Percentiles rank a stretch among this genome's conserved stretches.
These are phyloP conservation scores for Phortica okadai DNA, from an alignment of 2,888 invertebrate species.

Conservation along the genomic window DNA sequence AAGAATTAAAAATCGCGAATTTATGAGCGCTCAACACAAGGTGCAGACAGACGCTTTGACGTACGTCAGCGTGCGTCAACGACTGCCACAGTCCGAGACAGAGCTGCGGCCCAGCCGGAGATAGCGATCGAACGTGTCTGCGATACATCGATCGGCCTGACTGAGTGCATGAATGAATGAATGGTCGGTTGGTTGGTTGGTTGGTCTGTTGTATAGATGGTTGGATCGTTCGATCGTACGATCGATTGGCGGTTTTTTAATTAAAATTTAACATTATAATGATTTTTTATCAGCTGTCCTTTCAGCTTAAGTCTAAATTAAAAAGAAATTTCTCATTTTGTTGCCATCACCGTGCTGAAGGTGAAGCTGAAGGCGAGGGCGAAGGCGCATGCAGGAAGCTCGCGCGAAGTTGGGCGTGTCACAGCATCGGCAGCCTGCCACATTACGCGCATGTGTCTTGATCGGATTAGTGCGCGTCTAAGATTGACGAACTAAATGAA, in stretches of 20 bases:
- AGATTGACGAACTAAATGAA: background rate
- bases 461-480: conserved; percentile 6
- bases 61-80: background rate
- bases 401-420: conserved; percentile 61
- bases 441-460: background rate
- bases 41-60: conserved; percentile 25
- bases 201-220: too few relatives aligned
- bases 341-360: background rate
- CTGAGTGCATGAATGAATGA: conserved; percentile 56
- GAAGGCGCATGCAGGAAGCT: conserved; percentile 54
- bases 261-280: conserved; percentile 75
- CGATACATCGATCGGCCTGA: background rate
- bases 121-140: conserved; percentile 57
- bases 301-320: conserved; percentile 69
- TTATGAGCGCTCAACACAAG: conserved; percentile 38
- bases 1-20: conserved; percentile 39
- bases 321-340: conserved; percentile 74
- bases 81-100: background rate
- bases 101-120: conserved; percentile 43
- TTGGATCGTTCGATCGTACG: conserved; percentile 49
- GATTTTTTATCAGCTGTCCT: conserved; percentile 74
- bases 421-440: background rate
- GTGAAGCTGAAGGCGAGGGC: background rate
- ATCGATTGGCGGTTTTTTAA: conserved; percentile 64
- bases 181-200: background rate